A percentile compares a stretch with the other conserved stretches of the same genome.
These are phyloP conservation scores for Fregata magnificens DNA, from an alignment of 2,113 vertebrate genomes.

Conservation along the genomic window DNA sequence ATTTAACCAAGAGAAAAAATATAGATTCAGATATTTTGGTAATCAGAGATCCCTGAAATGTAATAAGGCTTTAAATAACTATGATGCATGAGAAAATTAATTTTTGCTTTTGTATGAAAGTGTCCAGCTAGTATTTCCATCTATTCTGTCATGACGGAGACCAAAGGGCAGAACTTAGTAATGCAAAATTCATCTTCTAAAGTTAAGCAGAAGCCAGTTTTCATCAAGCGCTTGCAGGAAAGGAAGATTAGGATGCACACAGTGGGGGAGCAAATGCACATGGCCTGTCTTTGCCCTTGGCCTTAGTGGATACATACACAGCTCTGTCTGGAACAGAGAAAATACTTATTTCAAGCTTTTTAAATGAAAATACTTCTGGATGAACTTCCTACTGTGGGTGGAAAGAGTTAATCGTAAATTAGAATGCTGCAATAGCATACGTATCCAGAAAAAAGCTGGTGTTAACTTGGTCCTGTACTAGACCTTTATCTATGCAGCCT, in stretches of 20 bases:
- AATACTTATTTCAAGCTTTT: not conserved
- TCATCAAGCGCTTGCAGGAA: not conserved
- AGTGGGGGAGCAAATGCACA: fast-evolving
- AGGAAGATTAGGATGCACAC: not conserved
- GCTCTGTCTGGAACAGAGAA: not conserved
- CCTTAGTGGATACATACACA: not conserved
- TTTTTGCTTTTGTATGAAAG: not conserved
- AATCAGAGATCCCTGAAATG: not conserved
- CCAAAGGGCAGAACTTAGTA: not conserved
- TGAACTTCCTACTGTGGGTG: not conserved
- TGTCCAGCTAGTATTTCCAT: not conserved
- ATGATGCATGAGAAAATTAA: not conserved
- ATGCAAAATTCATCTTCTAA: not conserved
- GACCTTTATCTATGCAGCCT: not conserved
- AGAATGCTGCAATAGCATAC: not conserved
- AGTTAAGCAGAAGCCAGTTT: not conserved
- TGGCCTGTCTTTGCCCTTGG: not conserved
- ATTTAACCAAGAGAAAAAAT: not conserved
- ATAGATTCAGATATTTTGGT: not conserved
- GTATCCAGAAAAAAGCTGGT: not conserved
- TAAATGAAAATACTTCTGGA: not conserved
- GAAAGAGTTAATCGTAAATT: not conserved
- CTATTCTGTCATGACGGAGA: not conserved
- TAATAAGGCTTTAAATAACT: not conserved
- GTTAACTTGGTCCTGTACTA: not conserved